phyloP scores from a whole-genome alignment of 2,113 vertebrate species.

The Cercopithecus mona region DNA sequence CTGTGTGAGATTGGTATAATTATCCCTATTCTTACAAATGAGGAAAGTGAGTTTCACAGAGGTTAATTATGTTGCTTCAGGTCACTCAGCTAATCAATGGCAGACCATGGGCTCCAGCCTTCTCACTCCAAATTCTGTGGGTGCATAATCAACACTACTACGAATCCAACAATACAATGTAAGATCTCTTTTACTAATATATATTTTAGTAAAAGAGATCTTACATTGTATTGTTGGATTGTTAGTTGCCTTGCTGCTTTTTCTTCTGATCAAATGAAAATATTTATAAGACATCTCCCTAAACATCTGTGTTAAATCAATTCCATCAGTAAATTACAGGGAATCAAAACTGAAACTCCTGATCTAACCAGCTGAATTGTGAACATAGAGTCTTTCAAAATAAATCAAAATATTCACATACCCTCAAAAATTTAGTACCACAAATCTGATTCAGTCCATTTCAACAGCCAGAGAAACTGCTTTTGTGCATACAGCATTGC shows the following conservation, averaged over 20 bases:
- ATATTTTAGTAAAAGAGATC: too few relatives aligned
- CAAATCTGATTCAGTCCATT: slow-evolving; percentile 60
- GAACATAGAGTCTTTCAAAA: slow-evolving; percentile 64
- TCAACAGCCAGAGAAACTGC: slow-evolving; percentile 26
- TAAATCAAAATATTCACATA: slow-evolving; percentile 66
- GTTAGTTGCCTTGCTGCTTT: not conserved
- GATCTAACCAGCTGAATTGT: slow-evolving; percentile 63
- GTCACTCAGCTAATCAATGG: not conserved
- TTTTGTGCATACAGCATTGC: slow-evolving; percentile 11
- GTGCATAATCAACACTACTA: not conserved
- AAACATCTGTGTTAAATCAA: slow-evolving; percentile 48
- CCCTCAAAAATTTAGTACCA: not conserved
- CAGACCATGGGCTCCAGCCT: not conserved
- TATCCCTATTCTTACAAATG: not conserved
- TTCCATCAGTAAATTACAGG: slow-evolving; percentile 40
- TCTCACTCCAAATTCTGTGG: not conserved
- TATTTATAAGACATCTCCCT: slow-evolving; percentile 16
- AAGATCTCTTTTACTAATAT: too few relatives aligned
- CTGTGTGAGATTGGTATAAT: not conserved
- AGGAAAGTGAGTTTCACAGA: slow-evolving; percentile 8
- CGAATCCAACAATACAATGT: not conserved
- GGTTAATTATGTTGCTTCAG: not conserved
- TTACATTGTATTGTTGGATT: not conserved
- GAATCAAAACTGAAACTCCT: slow-evolving; percentile 27
- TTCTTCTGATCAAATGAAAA: slow-evolving; percentile 47